Evolutionary conservation across 2,888 invertebrate genomes (phyloP), one percentile per base, ranked within the genome.

Genomic region (Helleia helle): DNA sequence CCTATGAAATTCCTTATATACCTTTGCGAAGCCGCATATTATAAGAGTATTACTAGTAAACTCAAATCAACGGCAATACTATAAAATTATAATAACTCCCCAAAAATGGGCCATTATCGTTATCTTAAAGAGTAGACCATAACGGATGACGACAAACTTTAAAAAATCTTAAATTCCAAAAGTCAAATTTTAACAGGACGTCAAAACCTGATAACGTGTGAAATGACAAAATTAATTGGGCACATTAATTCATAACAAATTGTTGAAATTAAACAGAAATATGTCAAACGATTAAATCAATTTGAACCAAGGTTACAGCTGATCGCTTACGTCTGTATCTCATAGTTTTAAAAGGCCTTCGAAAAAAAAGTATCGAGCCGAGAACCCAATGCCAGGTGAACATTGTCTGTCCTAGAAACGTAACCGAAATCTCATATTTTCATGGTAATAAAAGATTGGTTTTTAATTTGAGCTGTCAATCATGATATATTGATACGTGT

Each of bases 311-410:
- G 14, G 12, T 27, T 37, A 17, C 8, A 12, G 28, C 7, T 26
- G 24, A 31, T 45, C 44, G 42, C 62, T 50, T 44, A 44, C 51
- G 56, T 49, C 50, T 50, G 38, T 60, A 51, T 54, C 60, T 65
- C 60, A 30, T 13, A 17, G 38, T 34, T 39, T 13, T 56, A 44
- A 49, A 52, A 60, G 61, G 63, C 70, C 75, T 74, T 74, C 70
- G 59, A 63, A 62, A 45, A 55, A 55, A 67, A 60, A n/a, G n/a
- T n/a, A n/a, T n/a, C n/a, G 55, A 55, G 43, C 58, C 55, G 56
- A 28, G 36, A 60, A 58, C 50, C 63, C 71, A 75, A 72, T 73
- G 75, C 60, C 66, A 67, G 51, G 41, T 51, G 54, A 63, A 74
- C 69, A 77, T 74, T 71, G 53, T 29, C 38, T 36, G 29, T 40